Conservation (phyloP, 2,113 vertebrate species). For the Calidris pygmaea region DNA sequence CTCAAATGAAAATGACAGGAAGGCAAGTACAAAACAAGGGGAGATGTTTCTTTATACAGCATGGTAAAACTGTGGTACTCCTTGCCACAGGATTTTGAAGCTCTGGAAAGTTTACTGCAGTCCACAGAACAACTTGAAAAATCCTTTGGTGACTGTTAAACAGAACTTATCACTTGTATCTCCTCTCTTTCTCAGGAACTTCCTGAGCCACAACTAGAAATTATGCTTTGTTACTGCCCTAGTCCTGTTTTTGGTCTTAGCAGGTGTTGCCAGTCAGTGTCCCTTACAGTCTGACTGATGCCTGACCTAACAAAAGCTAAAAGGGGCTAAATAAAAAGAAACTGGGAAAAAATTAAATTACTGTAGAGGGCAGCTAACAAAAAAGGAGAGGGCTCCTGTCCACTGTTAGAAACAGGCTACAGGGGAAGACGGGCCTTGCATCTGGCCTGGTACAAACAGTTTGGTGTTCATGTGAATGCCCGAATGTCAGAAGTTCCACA, state of each 20-base stretch:
- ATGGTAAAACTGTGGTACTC: background rate
- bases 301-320: background rate
- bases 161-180: background rate
- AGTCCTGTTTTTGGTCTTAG: background rate
- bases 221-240: background rate
- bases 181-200: background rate
- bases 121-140: background rate
- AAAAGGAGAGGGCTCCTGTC: background rate
- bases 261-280: background rate
- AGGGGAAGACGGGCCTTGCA: background rate
- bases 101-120: background rate
- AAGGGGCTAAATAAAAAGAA: background rate
- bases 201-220: background rate
- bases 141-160: background rate
- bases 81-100: rapidly evolving
- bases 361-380: background rate
- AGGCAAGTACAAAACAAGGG: background rate
- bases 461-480: background rate
- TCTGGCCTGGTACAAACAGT: background rate
- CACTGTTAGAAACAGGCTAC: background rate
- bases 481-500: background rate
- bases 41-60: background rate
- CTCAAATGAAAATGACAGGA: background rate
- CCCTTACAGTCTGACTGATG: background rate
- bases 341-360: background rate